phyloP scores from a whole-genome alignment of 2,888 invertebrate species.

The Tiliacea aurago region DNA sequence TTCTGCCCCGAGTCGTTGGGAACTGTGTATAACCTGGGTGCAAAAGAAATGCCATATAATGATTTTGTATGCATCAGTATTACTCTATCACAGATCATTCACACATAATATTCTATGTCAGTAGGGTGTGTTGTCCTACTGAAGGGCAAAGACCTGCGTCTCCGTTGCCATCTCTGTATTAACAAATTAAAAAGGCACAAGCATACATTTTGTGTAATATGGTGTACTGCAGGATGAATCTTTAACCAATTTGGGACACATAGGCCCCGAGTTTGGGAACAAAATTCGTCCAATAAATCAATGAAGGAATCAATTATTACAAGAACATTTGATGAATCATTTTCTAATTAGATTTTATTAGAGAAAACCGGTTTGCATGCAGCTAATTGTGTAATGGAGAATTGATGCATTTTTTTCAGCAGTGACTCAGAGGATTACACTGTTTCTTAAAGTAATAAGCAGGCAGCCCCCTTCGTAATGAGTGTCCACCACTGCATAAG shows the following conservation, averaged over 20 bases:
- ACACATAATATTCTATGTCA: not conserved
- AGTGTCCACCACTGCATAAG: not conserved
- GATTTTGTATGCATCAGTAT: not conserved
- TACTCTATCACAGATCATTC: not conserved
- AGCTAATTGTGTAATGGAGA: conserved; percentile 13
- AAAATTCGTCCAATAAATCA: not conserved
- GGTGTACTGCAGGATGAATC: not conserved
- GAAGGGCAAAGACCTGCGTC: not conserved
- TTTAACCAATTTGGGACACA: not conserved
- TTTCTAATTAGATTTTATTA: conserved; percentile 17
- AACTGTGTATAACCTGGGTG: conserved; percentile 77
- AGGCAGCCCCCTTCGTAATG: not conserved
- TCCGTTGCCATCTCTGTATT: not conserved
- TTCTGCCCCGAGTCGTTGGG: conserved; percentile 82
- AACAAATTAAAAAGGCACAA: not conserved
- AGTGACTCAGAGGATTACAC: not conserved
- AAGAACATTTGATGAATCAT: conserved; percentile 16
- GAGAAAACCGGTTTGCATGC: conserved; percentile 24
- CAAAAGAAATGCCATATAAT: conserved; percentile 3
- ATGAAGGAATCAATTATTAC: not conserved
- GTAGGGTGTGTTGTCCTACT: not conserved
- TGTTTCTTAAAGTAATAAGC: not conserved
- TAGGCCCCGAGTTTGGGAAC: not conserved
- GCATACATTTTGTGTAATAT: not conserved
- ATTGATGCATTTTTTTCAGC: conserved; percentile 3